Conservation (phyloP, 2,797 vertebrate genomes). For the Echeneis naucrates region DNA sequence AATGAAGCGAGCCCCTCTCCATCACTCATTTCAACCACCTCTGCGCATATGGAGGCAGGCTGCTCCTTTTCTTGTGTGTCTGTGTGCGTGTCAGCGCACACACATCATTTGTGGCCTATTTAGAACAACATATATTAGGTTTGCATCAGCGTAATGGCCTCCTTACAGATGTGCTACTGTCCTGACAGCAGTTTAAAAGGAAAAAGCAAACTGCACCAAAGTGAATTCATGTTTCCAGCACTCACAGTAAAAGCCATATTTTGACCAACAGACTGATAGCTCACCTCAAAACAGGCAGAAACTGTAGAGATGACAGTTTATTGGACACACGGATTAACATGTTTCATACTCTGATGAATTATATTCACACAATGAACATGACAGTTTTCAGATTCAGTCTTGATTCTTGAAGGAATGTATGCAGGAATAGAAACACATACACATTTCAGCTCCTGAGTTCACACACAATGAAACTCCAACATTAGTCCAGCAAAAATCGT, state of each 20-base stretch:
- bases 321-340: not conserved
- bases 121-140: conserved; percentile 11
- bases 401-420: conserved; percentile 3
- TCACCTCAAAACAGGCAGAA: not conserved
- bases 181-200: conserved; percentile 1
- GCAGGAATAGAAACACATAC: conserved; percentile 1
- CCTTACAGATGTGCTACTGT: conserved; percentile 1
- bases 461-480: not conserved
- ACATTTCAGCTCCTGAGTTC: not conserved
- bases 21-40: conserved; percentile 75
- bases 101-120: not conserved
- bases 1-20: conserved; percentile 76
- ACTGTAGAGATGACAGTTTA: not conserved
- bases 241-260: not conserved
- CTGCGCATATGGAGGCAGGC: conserved; percentile 28
- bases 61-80: not conserved
- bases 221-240: not conserved
- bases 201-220: not conserved
- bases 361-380: not conserved
- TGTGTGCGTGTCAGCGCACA: conserved; percentile 6
- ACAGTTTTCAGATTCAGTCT: not conserved
- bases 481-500: conserved; percentile 2
- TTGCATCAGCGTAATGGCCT: conserved; percentile 17
- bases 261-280: not conserved
- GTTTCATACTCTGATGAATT: not conserved